phyloP scores from a whole-genome alignment of 2,113 vertebrate genomes.

The Struthio camelus region DNA sequence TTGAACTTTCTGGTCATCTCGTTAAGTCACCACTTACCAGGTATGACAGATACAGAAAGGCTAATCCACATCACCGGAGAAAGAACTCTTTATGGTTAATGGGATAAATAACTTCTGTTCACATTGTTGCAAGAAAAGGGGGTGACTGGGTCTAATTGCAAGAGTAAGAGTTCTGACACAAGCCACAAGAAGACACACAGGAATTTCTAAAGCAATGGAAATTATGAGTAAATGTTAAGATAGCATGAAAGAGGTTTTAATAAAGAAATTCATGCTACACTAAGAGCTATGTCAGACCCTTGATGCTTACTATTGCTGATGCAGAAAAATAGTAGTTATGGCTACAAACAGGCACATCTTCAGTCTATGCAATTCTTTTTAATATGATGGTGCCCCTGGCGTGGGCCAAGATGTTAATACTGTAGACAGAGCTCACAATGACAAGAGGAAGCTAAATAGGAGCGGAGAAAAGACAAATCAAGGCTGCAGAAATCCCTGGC shows the following conservation, averaged over 20 bases:
- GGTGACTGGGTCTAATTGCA: not conserved
- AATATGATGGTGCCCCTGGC: not conserved
- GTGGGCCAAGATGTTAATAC: not conserved
- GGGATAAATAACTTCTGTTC: not conserved
- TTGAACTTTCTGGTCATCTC: not conserved
- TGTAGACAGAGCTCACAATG: not conserved
- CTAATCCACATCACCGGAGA: not conserved
- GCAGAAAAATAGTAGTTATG: not conserved
- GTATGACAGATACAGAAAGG: not conserved
- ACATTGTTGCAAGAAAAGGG: not conserved
- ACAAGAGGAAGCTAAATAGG: not conserved
- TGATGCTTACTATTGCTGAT: not conserved
- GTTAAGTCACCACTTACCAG: not conserved
- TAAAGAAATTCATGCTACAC: not conserved
- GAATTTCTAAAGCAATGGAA: not conserved
- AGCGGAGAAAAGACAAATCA: not conserved
- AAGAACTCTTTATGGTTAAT: not conserved
- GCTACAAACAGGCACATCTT: not conserved
- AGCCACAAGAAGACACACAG: not conserved
- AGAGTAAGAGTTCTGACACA: not conserved
- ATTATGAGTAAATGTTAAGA: not conserved
- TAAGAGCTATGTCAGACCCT: not conserved
- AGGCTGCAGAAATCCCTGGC: fast-evolving
- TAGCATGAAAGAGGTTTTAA: not conserved
- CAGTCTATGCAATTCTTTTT: not conserved